A percentile compares a stretch with the other conserved stretches of the same genome.
These are phyloP conservation scores for Alviniconcha strummeri DNA, from an alignment of 2,888 invertebrate species.

Conservation along the genomic window DNA sequence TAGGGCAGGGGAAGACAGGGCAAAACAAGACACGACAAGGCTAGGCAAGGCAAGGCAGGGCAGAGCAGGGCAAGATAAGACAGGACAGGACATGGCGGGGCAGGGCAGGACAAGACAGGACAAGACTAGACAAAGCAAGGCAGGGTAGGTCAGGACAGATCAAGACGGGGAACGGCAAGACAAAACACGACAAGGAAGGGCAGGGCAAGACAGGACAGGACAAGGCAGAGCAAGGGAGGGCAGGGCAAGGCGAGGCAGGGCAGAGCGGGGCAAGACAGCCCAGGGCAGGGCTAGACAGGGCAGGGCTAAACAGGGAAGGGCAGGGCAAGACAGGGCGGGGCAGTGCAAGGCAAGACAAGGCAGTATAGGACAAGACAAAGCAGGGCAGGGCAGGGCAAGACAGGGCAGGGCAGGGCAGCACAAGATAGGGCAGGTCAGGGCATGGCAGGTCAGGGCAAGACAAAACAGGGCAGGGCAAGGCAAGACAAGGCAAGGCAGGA, in stretches of 20 bases:
- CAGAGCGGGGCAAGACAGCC: background rate
- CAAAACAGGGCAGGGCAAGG: background rate
- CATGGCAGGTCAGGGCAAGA: background rate
- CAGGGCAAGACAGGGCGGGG: constrained; percentile 7
- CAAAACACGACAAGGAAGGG: background rate
- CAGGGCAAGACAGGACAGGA: constrained; percentile 1
- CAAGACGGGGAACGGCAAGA: background rate
- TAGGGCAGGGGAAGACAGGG: background rate
- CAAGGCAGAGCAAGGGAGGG: background rate
- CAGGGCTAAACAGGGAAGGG: background rate
- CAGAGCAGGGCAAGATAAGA: background rate
- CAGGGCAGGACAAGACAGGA: background rate
- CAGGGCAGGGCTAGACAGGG: background rate
- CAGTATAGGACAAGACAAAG: background rate
- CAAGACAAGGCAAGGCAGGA: constrained; percentile 14
- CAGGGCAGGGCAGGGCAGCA: background rate
- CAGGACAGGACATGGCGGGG: background rate
- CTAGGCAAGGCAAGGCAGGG: constrained; percentile 2
- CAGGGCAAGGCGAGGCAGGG: constrained; percentile 1
- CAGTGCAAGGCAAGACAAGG: background rate
- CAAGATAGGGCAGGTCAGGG: background rate
- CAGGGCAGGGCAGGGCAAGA: constrained; percentile 10
- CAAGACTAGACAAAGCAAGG: background rate
- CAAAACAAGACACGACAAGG: background rate
- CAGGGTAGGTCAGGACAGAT: background rate